phyloP scores from a whole-genome alignment of 2,888 invertebrate genomes.

The Minunthozetes semirufus region DNA sequence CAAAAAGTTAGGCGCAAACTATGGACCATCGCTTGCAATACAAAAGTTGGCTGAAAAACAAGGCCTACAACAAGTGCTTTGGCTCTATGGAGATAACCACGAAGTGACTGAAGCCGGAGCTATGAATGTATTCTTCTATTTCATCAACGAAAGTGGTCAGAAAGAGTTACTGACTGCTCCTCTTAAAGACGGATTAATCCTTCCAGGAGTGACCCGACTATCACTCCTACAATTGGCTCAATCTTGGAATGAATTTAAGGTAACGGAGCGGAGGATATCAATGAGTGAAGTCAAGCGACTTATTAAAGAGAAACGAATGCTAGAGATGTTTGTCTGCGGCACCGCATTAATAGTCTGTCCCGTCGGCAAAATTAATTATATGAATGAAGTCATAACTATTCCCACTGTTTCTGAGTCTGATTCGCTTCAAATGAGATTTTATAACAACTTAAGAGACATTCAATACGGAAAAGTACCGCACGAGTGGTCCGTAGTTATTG shows the following conservation, averaged over 20 bases:
- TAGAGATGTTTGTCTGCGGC: conserved; percentile 96
- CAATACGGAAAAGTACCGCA: conserved; percentile 67
- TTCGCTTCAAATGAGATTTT: conserved; percentile 66
- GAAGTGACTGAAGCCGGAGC: conserved; percentile 94
- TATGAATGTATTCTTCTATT: conserved; percentile 92
- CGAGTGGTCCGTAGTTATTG: conserved; percentile 66
- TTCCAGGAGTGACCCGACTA: conserved; percentile 87
- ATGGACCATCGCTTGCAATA: conserved; percentile 54
- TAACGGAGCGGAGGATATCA: conserved; percentile 69
- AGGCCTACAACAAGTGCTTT: conserved; percentile 88
- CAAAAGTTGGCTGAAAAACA: conserved; percentile 63
- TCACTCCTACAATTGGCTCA: conserved; percentile 72
- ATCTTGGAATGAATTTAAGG: conserved; percentile 62
- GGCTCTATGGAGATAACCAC: conserved; percentile 90
- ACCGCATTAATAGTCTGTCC: conserved; percentile 94
- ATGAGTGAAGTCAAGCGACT: conserved; percentile 73
- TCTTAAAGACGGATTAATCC: conserved; percentile 74
- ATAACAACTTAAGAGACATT: conserved; percentile 72
- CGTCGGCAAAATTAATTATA: conserved; percentile 73
- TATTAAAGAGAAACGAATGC: conserved; percentile 70
- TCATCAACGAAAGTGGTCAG: conserved; percentile 81
- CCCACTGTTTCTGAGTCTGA: conserved; percentile 58
- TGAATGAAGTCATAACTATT: conserved; percentile 52
- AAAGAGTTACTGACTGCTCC: conserved; percentile 87
- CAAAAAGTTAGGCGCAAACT: conserved; percentile 82